Evolutionary conservation across 2,797 vertebrate genomes (phyloP).

Genomic region (Sebastes oblongus): DNA sequence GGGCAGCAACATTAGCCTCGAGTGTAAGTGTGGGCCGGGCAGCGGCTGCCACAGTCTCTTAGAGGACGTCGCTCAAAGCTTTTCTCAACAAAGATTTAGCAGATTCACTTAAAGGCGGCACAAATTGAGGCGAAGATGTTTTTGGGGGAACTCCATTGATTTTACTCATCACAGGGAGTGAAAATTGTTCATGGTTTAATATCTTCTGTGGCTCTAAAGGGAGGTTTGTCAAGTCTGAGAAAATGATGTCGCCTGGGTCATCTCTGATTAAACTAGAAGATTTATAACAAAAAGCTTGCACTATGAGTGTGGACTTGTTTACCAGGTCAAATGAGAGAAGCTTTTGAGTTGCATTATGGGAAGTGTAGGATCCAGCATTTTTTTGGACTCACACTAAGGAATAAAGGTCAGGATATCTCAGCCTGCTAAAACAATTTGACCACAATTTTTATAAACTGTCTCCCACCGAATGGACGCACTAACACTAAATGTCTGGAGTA

Average conservation of each 20-base stretch:
- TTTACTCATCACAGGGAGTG: background rate
- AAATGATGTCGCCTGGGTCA: background rate
- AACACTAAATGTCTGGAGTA: background rate
- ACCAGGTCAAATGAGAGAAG: background rate
- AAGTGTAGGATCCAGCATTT: background rate
- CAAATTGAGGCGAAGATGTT: background rate
- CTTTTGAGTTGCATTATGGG: background rate
- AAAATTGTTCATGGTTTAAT: background rate
- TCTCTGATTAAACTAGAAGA: background rate
- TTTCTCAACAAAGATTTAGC: background rate
- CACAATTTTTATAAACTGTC: background rate
- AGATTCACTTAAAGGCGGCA: background rate
- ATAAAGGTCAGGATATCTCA: background rate
- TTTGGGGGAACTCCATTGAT: background rate
- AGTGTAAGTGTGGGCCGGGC: background rate
- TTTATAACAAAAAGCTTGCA: background rate
- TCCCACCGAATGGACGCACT: background rate
- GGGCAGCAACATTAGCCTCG: background rate
- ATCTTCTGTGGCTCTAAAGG: background rate
- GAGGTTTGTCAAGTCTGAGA: background rate
- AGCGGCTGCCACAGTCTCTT: background rate
- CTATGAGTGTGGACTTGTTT: background rate
- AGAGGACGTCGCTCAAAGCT: background rate
- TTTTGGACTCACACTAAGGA: background rate
- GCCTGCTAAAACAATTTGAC: background rate